Evolutionary conservation across 1,140 invertebrate species (phyloP).

Genomic region (Drosophila melanica): DNA sequence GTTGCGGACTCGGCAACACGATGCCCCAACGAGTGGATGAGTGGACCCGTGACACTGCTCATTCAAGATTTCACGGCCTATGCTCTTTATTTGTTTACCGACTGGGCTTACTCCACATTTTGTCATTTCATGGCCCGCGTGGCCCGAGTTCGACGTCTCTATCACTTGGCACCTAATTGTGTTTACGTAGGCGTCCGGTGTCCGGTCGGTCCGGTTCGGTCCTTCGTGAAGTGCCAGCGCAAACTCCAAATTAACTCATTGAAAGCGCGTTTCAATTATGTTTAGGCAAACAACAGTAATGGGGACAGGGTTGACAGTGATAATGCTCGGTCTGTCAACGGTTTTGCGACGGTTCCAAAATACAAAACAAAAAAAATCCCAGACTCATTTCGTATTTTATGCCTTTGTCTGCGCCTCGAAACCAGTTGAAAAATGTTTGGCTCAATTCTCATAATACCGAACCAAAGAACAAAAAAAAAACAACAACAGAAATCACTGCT

Average conservation of each 20-base stretch:
- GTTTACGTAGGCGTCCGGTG: constrained; percentile 73
- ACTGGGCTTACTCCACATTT: constrained; percentile 74
- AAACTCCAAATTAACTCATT: constrained; percentile 76
- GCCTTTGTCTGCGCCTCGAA: constrained; percentile 63
- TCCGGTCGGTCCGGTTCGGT: constrained; percentile 4
- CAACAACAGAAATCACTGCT: constrained; percentile 10
- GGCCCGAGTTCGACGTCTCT: constrained; percentile 26
- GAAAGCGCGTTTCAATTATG: constrained; percentile 79
- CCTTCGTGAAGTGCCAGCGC: constrained; percentile 32
- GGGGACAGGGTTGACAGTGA: constrained; percentile 65
- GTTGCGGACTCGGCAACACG: constrained; percentile 57
- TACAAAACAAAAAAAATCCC: constrained; percentile 26
- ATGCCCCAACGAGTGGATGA: constrained; percentile 27
- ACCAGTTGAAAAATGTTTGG: constrained; percentile 71
- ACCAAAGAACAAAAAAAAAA: constrained; percentile 19
- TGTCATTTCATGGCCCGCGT: constrained; percentile 74
- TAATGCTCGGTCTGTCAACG: constrained; percentile 44
- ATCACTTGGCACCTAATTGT: constrained; percentile 76
- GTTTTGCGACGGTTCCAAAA: constrained; percentile 11
- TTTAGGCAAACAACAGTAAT: constrained; percentile 68
- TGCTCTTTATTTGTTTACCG: constrained; percentile 56
- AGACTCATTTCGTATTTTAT: constrained; percentile 62
- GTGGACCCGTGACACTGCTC: constrained; percentile 44
- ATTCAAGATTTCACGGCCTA: constrained; percentile 42
- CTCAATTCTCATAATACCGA: constrained; percentile 73